phyloP scores from a whole-genome alignment of 2,113 vertebrate genomes.

The Mionectes macconnelli region DNA sequence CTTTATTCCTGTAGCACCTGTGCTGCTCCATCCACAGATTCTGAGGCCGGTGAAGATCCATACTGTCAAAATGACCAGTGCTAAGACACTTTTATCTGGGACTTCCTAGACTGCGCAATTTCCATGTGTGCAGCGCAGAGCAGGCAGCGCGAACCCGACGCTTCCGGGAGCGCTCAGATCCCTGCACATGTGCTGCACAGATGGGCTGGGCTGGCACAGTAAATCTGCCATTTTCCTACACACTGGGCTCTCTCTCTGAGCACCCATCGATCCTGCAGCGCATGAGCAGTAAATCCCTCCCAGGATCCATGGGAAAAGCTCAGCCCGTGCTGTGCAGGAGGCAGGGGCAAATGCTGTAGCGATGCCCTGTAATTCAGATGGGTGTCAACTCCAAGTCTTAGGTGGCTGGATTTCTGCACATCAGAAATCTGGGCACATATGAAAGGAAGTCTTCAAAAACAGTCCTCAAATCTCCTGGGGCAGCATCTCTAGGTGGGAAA shows the following conservation, averaged over 20 bases:
- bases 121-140: not conserved
- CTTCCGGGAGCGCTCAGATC: not conserved
- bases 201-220: not conserved
- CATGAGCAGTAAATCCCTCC: not conserved
- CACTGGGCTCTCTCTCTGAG: not conserved
- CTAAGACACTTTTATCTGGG: not conserved
- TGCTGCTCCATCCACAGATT: not conserved
- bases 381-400: not conserved
- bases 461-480: not conserved
- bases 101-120: not conserved
- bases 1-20: not conserved
- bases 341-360: fast-evolving
- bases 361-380: fast-evolving
- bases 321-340: fast-evolving
- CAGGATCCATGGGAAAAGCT: not conserved
- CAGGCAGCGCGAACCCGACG: not conserved
- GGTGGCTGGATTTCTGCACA: not conserved
- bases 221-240: slow-evolving; percentile 28
- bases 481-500: not conserved
- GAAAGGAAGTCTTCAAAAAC: not conserved
- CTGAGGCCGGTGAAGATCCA: not conserved
- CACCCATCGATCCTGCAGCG: not conserved
- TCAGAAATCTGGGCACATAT: not conserved
- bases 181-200: slow-evolving; percentile 51
- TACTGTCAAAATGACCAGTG: fast-evolving